These are phyloP conservation scores for Chamaetylas fuelleborni DNA, from an alignment of 2,113 vertebrate species.

Conservation along the genomic window DNA sequence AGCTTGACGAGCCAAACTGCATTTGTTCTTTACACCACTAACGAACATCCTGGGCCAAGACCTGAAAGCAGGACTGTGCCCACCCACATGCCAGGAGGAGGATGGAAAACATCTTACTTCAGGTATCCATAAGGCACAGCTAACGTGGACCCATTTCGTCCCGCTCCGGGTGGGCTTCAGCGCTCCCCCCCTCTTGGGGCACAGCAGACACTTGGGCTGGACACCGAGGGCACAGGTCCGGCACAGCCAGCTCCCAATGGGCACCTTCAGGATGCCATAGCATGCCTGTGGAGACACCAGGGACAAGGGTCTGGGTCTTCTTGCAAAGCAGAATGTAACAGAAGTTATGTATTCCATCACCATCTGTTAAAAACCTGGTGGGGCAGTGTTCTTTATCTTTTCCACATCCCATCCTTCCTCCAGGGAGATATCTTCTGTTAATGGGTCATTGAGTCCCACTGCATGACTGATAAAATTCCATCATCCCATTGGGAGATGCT, in stretches of 20 bases:
- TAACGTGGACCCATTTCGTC: constrained; percentile 98
- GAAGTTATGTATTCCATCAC: too few relatives aligned
- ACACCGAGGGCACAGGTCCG: constrained; percentile 94
- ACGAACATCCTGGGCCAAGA: background rate
- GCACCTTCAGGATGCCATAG: constrained; percentile 97
- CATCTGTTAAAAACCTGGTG: too few relatives aligned
- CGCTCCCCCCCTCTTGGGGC: constrained; percentile 94
- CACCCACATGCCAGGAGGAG: fast-evolving
- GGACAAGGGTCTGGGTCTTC: background rate
- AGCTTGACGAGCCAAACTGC: background rate
- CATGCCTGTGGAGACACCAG: constrained; percentile 77
- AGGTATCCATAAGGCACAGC: constrained; percentile 99
- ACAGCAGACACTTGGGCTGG: constrained; percentile 96
- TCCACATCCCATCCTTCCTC: too few relatives aligned
- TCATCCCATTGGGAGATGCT: too few relatives aligned
- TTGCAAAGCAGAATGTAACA: too few relatives aligned
- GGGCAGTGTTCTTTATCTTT: too few relatives aligned
- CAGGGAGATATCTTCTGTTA: too few relatives aligned
- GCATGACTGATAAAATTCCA: too few relatives aligned
- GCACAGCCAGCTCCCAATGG: constrained; percentile 95
- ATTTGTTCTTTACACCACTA: background rate
- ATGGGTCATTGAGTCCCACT: too few relatives aligned
- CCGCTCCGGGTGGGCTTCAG: constrained; percentile 96
- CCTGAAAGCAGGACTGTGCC: background rate
- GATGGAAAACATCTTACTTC: constrained; percentile 77